Evolutionary conservation across 2,113 vertebrate genomes (phyloP).

Genomic region (Leptobrachium leishanense): DNA sequence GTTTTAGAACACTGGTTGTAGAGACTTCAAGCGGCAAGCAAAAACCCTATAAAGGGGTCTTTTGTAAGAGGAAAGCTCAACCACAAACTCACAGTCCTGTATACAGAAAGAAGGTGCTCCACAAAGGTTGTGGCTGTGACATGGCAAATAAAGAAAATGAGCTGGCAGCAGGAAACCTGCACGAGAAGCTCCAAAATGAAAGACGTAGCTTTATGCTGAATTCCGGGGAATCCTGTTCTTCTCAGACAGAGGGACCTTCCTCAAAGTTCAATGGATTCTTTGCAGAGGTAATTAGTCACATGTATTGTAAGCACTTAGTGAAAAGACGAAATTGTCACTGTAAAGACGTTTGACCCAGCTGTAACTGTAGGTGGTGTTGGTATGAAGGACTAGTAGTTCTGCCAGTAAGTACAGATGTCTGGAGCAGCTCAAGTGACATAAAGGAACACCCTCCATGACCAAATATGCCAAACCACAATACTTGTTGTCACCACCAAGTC

Average conservation of each 20-base stretch:
- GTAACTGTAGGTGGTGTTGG: too few species aligned
- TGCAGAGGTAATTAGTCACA: constrained; percentile 74
- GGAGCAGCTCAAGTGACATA: too few species aligned
- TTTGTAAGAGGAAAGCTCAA: constrained; percentile 33
- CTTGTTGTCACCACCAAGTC: too few species aligned
- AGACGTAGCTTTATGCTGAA: constrained; percentile 73
- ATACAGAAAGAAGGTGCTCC: constrained; percentile 28
- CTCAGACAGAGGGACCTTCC: constrained; percentile 72
- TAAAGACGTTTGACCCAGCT: too few species aligned
- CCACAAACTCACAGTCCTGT: constrained; percentile 12
- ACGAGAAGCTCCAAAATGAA: constrained; percentile 70
- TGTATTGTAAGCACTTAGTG: too few species aligned
- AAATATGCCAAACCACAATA: too few species aligned
- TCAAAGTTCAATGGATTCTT: constrained; percentile 85
- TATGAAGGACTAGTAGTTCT: too few species aligned
- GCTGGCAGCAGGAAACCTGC: constrained; percentile 81
- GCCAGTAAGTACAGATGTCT: too few species aligned
- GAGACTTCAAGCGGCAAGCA: constrained; percentile 1
- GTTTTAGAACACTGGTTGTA: background rate
- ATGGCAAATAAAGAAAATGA: constrained; percentile 90
- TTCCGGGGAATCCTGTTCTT: constrained; percentile 73
- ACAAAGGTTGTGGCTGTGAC: constrained; percentile 64
- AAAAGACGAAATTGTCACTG: too few species aligned
- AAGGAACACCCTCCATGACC: too few species aligned
- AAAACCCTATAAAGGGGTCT: constrained; percentile 34